These are phyloP conservation scores for cattle (Bos taurus) DNA, from an alignment of 2,113 vertebrate species.

Conservation along the genomic window ARS-UCD2.0 NC_037334.1:108224501-108225000, in stretches of 20 bases:
- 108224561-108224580: background rate
- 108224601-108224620: background rate
- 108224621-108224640: background rate
- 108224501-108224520: background rate
- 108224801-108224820: background rate
- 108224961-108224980: background rate
- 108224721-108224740: background rate
- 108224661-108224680: background rate
- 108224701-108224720: background rate
- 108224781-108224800: background rate
- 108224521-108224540: background rate
- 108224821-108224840: background rate
- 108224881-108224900: background rate
- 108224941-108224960: background rate
- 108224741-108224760: background rate
- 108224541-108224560: too few relatives aligned
- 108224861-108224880: constrained; percentile 12
- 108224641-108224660: background rate
- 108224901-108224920: background rate
- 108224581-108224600: background rate
- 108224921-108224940: background rate
- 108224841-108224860: background rate
- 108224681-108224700: background rate
- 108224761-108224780: background rate
- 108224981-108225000: background rate